Evolutionary conservation across 2,888 invertebrate genomes (phyloP).

Genomic region (Andrena minutula): DNA sequence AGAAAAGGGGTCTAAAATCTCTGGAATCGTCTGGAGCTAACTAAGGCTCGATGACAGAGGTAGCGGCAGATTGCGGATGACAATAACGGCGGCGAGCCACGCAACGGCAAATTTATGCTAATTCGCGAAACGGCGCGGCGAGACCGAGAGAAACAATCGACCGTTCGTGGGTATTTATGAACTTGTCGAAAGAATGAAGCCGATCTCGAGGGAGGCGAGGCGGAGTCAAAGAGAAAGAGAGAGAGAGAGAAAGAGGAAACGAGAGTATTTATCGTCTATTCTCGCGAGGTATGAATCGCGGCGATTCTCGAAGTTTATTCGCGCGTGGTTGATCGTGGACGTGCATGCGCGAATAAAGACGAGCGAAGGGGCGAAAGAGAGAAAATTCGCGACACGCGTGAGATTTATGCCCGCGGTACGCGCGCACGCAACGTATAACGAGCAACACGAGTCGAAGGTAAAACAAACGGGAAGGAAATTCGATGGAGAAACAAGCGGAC

Average conservation of each 20-base stretch:
- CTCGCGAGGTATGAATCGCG: background rate
- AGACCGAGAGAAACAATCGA: constrained; percentile 26
- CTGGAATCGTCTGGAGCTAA: background rate
- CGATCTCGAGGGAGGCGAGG: constrained; percentile 1
- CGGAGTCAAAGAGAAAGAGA: no score
- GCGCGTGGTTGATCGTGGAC: constrained; percentile 4
- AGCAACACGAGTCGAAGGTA: constrained; percentile 29
- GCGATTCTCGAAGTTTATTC: constrained; percentile 13
- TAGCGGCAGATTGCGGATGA: constrained; percentile 3
- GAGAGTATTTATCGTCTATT: constrained; percentile 32
- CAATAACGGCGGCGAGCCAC: background rate
- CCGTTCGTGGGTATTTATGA: constrained; percentile 35
- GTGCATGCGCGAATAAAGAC: constrained; percentile 31
- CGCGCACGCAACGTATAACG: constrained; percentile 36
- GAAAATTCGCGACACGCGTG: constrained; percentile 16
- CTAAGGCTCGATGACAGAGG: background rate
- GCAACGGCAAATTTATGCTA: constrained; percentile 9
- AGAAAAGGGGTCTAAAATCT: background rate
- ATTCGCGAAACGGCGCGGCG: constrained; percentile 12
- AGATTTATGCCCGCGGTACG: constrained; percentile 40
- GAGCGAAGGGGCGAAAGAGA: constrained; percentile 12
- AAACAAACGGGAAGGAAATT: constrained; percentile 43
- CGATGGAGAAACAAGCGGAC: constrained; percentile 13
- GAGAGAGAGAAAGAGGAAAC: background rate
- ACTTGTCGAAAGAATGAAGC: constrained; percentile 6